These are phyloP conservation scores for Archocentrus centrarchus DNA, from an alignment of 2,113 vertebrate genomes.

Conservation along the genomic window DNA sequence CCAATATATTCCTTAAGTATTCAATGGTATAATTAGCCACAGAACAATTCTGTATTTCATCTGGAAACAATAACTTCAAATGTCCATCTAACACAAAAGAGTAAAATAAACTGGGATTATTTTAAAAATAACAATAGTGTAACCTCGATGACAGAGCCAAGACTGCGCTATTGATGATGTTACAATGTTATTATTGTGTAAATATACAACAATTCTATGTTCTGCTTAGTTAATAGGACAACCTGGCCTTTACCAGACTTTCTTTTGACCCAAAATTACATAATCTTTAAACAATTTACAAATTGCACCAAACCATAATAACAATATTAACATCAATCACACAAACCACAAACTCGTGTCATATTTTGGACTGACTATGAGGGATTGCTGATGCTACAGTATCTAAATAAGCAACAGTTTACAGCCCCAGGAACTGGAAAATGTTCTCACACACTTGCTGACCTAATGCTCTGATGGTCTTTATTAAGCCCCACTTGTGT, in stretches of 20 bases:
- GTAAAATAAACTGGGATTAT: too few relatives aligned
- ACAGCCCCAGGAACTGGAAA: conserved; percentile 14
- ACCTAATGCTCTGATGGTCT: conserved; percentile 26
- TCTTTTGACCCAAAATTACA: not conserved
- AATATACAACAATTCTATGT: not conserved
- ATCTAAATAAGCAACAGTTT: conserved; percentile 28
- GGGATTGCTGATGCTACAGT: not conserved
- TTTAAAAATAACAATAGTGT: not conserved
- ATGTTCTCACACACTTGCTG: conserved; percentile 42
- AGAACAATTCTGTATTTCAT: not conserved
- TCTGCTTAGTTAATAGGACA: not conserved
- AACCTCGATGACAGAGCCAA: not conserved
- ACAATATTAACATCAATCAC: conserved; percentile 22
- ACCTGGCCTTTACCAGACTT: not conserved
- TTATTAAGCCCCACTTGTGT: conserved; percentile 36
- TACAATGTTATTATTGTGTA: not conserved
- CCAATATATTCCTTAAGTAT: not conserved
- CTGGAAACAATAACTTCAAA: not conserved
- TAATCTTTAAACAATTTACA: conserved; percentile 13
- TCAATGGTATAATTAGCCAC: not conserved
- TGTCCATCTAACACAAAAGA: not conserved
- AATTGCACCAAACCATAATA: not conserved
- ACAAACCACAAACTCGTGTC: not conserved
- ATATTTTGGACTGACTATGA: not conserved
- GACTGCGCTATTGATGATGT: not conserved